These are phyloP conservation scores for Leptarthrus brevirostris DNA, from an alignment of 2,888 invertebrate species.

Conservation along the genomic window DNA sequence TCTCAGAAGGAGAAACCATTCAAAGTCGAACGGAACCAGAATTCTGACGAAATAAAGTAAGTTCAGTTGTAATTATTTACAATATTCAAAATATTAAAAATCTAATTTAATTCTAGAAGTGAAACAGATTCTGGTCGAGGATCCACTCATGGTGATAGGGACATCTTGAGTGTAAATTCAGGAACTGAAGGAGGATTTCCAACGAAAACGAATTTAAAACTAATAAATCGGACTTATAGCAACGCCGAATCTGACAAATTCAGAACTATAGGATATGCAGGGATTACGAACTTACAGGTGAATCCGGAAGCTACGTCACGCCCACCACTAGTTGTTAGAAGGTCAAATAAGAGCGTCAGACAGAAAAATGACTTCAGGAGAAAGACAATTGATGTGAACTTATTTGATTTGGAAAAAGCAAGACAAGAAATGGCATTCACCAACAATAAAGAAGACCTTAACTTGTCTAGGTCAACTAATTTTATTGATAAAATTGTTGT, in stretches of 20 bases:
- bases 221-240: conserved; percentile 5
- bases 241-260: conserved; percentile 46
- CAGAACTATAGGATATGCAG: conserved; percentile 50
- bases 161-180: background rate
- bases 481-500: conserved; percentile 49
- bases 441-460: conserved; percentile 9
- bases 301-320: conserved; percentile 2
- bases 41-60: conserved; percentile 36
- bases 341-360: conserved; percentile 47
- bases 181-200: background rate
- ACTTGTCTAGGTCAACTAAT: conserved; percentile 52
- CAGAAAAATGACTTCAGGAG: conserved; percentile 52
- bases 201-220: conserved; percentile 45
- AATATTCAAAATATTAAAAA: background rate
- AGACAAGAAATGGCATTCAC: conserved; percentile 35
- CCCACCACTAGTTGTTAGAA: conserved; percentile 50
- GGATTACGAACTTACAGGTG: conserved; percentile 21
- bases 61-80: background rate
- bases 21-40: conserved; percentile 24
- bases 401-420: conserved; percentile 54
- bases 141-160: conserved; percentile 54
- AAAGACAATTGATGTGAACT: conserved; percentile 56
- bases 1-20: conserved; percentile 32
- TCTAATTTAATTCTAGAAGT: conserved; percentile 13
- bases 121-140: conserved; percentile 56